These are phyloP conservation scores for Acipenser oxyrinchus DNA, from an alignment of 2,797 vertebrate genomes.

Conservation along the genomic window DNA sequence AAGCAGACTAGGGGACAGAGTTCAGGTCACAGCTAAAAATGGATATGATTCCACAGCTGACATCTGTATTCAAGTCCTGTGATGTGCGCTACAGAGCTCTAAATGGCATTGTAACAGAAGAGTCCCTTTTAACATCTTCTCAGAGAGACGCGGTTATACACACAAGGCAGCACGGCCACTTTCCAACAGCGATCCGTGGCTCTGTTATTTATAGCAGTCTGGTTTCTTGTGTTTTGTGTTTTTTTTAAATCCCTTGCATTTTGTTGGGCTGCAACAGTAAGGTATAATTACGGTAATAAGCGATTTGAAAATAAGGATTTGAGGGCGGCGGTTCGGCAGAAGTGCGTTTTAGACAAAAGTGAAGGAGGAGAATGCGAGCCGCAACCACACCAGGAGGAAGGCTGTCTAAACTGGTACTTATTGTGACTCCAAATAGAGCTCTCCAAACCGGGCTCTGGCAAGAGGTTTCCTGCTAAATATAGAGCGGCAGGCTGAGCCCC, in stretches of 20 bases:
- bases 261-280: conserved; percentile 45
- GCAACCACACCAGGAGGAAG: conserved; percentile 31
- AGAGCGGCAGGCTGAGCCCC: too few species aligned
- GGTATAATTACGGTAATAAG: conserved; percentile 70
- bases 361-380: conserved; percentile 31
- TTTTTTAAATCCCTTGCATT: conserved; percentile 55
- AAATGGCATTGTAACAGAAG: too few species aligned
- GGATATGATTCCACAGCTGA: too few species aligned
- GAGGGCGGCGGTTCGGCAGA: conserved; percentile 68
- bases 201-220: background rate
- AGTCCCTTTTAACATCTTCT: too few species aligned
- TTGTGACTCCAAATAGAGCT: conserved; percentile 26
- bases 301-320: conserved; percentile 71
- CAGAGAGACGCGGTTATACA: too few species aligned
- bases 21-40: too few species aligned
- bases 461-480: too few species aligned
- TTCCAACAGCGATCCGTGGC: background rate
- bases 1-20: too few species aligned
- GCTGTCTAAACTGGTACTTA: conserved; percentile 26
- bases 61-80: too few species aligned
- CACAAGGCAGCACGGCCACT: background rate
- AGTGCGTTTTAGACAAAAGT: conserved; percentile 65
- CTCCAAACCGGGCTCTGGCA: background rate
- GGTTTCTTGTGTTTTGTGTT: conserved; percentile 27
- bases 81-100: too few species aligned